These are phyloP conservation scores for Lamellibrachia luymesi DNA, from an alignment of 1,140 invertebrate genomes.

Conservation along the genomic window DNA sequence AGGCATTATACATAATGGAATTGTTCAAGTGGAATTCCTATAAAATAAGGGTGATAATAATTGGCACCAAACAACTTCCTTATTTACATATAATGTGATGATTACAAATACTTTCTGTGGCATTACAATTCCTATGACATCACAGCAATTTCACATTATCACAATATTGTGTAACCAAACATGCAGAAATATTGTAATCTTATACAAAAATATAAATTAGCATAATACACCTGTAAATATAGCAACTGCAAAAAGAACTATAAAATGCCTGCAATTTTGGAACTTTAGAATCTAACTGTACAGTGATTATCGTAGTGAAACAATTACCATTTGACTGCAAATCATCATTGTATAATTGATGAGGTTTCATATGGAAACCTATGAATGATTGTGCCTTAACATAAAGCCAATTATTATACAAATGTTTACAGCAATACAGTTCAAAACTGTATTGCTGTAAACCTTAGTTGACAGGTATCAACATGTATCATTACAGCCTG, in stretches of 20 bases:
- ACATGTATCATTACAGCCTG: no score
- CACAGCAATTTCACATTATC: not conserved
- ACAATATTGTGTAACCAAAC: not conserved
- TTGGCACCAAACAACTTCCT: no score
- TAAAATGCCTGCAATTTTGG: not conserved
- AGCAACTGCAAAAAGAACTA: not conserved
- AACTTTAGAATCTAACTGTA: not conserved
- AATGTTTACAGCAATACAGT: not conserved
- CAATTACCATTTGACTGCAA: not conserved
- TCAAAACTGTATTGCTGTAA: not conserved
- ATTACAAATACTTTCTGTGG: not conserved
- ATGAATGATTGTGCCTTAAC: not conserved
- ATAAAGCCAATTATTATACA: not conserved
- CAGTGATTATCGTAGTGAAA: not conserved
- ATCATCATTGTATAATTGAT: not conserved
- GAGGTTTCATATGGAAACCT: not conserved
- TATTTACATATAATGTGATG: not conserved
- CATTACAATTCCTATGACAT: no score
- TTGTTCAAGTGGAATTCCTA: no score
- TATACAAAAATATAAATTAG: not conserved
- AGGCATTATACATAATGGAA: no score
- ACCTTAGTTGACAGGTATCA: no score
- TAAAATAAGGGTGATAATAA: no score
- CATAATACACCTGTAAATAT: not conserved
- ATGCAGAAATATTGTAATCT: not conserved